A percentile compares a stretch with the other conserved stretches of the same genome.
Evolutionary conservation across 2,113 vertebrate genomes (phyloP).

Genomic region (Egretta garzetta): DNA sequence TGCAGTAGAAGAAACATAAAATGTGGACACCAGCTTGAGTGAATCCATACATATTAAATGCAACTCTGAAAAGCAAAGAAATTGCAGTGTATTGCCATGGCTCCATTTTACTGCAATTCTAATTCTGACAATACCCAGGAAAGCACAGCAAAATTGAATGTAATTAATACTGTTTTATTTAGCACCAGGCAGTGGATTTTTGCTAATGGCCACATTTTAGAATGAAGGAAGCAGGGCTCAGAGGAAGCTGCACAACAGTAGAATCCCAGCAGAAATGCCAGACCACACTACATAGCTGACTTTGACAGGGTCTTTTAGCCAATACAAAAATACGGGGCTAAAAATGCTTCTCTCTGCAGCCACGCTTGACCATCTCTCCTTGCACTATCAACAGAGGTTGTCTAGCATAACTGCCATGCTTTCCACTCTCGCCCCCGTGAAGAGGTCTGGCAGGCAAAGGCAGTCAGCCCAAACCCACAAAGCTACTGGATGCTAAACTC

Average conservation of each 20-base stretch:
- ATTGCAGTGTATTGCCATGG: neutral
- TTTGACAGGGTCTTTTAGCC: neutral
- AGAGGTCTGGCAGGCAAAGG: neutral
- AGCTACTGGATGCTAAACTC: neutral
- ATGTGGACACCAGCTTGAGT: neutral
- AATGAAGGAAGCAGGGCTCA: neutral
- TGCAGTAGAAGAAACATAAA: slow-evolving; percentile 1
- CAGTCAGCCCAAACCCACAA: neutral
- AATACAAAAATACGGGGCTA: neutral
- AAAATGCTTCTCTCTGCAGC: neutral
- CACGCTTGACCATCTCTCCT: neutral
- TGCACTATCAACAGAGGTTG: neutral
- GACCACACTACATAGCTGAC: neutral
- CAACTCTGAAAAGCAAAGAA: neutral
- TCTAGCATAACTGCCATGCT: neutral
- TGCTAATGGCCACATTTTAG: neutral
- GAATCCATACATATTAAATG: neutral
- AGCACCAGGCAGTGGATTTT: neutral
- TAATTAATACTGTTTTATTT: neutral
- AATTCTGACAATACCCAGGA: neutral
- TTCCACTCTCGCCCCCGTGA: neutral
- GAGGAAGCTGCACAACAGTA: neutral
- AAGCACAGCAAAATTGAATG: neutral
- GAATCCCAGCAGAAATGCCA: neutral
- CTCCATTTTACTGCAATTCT: neutral